Evolutionary conservation across 2,888 invertebrate genomes (phyloP), one percentile per base, ranked within the genome.

Genomic region (Lasioglossum malachurum): DNA sequence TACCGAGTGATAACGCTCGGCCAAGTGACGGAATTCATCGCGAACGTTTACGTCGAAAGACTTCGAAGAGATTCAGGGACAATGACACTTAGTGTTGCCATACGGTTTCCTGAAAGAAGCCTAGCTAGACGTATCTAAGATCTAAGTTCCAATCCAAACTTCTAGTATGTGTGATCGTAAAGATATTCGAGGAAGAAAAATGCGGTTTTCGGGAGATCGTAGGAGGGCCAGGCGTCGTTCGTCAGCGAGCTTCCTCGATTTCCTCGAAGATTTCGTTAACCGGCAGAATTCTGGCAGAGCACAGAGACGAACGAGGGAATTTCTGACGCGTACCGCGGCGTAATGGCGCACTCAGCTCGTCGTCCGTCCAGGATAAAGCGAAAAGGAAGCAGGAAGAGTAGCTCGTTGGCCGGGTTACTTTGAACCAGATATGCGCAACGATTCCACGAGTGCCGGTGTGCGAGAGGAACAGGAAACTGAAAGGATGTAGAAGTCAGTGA

Each of bases 371-470:
- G 84, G 57, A 86, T 86, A 77, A 85, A 74, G 72, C 82, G 77
- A 76, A 77, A 81, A 88, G 84, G 87, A 79, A 79, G 73, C 81
- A 78, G 86, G 88, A 92, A 89, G 92, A 90, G 91, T 91, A 35
- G 84, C 91, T 88, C 88, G 86, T 89, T 84, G 74, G 80, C 78
- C 72, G 78, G 87, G 80, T 84, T 84, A 78, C 82, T 79, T 73
- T 87, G 90, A 88, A 79, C 91, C 86, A 92, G 92, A 93, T 93
- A 92, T 89, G 92, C 93, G 91, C 93, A 91, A 93, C 92, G 91
- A 87, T 87, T 82, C 46, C 82, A 82, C 64, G 79, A 79, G 75
- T 57, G 67, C 19, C 69, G 77, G 23, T 53, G 71, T 86, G 80
- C 74, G 82, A 84, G 85, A 83, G 82, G 80, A 87, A 72, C 75